Base-by-base conservation (phyloP, 2,797 vertebrate species). In the Saguinus oedipus region DNA sequence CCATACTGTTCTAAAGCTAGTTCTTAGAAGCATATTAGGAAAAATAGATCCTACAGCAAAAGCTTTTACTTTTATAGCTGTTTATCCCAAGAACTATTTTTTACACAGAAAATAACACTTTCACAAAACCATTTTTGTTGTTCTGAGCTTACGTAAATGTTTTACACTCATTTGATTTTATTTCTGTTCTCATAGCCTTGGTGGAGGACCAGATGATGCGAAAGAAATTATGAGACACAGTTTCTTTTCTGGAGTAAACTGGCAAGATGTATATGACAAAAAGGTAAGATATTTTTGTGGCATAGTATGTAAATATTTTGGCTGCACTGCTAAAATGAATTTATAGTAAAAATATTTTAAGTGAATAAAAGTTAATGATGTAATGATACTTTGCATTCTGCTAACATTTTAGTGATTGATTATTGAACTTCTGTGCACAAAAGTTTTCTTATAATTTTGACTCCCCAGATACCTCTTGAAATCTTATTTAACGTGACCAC, bases 151-250 rank as follows among this genome's bases (percentile, higher is more conserved):
- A 15, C 64, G 88, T 93, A 86, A 83, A 94, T 44, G 26, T 97
- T 86, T 96, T 90, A 33, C 0, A 24, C n/a, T 97, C 97, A 44
- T 95, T 97, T 94, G 97, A 96, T 30, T 86, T 94, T 93, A 93
- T 97, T 96, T 93, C 44, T 97, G 12, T 97, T 30, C 93, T 96
- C 78, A 8, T 90, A 99, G 99, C 97, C 99, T 99, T 86, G 99
- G 99, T 93, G 99, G 99, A 98, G 99, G 99, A 98, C 99, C 99
- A 82, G 99, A 99, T 93, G 99, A 99, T 95, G 99, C 99, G 87
- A 99, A 99, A 98, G 99, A 99, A 98, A 99, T 99, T 97, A 99
- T 99, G 99, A 99, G 99, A 96, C 99, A 99, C 97, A 99, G 99
- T 98, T 99, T 99, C 99, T 99, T 99, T 98, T 98, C 99, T 98